These are phyloP conservation scores for Panagrolaimus sp. DNA, from an alignment of 1,140 invertebrate genomes.

Conservation along the genomic window DNA sequence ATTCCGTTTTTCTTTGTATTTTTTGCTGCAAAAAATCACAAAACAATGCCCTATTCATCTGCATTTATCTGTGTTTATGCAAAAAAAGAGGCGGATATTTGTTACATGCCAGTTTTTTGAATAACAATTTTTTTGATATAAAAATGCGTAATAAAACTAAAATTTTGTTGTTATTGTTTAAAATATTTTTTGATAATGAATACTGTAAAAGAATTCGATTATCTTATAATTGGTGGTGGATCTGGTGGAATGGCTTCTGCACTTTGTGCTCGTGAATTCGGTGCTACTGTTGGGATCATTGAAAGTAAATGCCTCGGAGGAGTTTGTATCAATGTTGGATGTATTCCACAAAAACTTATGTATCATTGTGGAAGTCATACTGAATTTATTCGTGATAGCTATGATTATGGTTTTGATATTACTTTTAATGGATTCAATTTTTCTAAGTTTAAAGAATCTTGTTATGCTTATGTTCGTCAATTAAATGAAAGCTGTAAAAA, in stretches of 20 bases:
- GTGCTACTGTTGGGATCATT: conserved; percentile 61
- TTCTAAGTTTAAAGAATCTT: conserved; percentile 60
- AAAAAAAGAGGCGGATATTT: too few species aligned
- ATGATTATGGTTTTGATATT: conserved; percentile 62
- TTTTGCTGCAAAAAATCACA: too few species aligned
- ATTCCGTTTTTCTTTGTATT: too few species aligned
- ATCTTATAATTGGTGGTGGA: conserved; percentile 64
- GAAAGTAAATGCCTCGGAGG: conserved; percentile 62
- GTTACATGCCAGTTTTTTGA: too few species aligned
- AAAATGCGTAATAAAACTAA: too few species aligned
- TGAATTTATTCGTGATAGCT: conserved; percentile 61
- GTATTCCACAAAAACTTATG: conserved; percentile 66
- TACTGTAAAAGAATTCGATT: conserved; percentile 60
- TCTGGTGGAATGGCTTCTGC: conserved; percentile 63
- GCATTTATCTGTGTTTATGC: too few species aligned
- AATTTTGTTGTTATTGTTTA: too few species aligned
- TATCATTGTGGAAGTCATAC: conserved; percentile 62
- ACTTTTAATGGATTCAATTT: conserved; percentile 40
- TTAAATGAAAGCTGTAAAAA: conserved; percentile 63
- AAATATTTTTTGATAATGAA: neutral
- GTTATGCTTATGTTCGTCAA: conserved; percentile 63
- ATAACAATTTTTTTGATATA: too few species aligned
- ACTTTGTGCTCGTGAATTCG: conserved; percentile 63
- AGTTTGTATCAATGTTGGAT: conserved; percentile 66
- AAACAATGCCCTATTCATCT: too few species aligned